Evolutionary conservation across 2,888 invertebrate species (phyloP).

Genomic region (Diaperis boleti): DNA sequence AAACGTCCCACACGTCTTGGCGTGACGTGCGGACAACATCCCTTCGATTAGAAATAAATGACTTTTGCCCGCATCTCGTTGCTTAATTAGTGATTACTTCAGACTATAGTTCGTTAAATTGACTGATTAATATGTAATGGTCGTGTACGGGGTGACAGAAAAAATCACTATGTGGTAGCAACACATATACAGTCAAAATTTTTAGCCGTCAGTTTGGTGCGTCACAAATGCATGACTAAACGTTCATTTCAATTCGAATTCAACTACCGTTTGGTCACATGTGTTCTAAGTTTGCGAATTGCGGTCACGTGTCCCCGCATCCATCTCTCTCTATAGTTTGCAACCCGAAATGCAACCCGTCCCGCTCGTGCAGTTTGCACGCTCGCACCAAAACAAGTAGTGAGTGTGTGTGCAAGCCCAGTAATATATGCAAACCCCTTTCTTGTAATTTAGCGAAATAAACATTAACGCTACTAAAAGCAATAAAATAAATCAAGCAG

Average conservation of each 20-base stretch:
- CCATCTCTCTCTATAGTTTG: slow-evolving; percentile 2
- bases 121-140: slow-evolving; percentile 56
- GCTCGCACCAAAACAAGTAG: slow-evolving; percentile 16
- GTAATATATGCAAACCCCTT: slow-evolving; percentile 68
- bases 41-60: slow-evolving; percentile 58
- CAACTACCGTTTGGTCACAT: slow-evolving; percentile 23
- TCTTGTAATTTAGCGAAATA: slow-evolving; percentile 72
- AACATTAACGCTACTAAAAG: slow-evolving; percentile 71
- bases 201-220: no score
- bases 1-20: neutral
- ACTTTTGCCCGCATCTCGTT: slow-evolving; percentile 59
- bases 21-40: slow-evolving; percentile 12
- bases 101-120: slow-evolving; percentile 54
- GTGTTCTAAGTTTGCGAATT: slow-evolving; percentile 7
- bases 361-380: neutral
- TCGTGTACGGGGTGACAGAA: neutral
- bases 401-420: slow-evolving; percentile 41
- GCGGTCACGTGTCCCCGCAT: neutral
- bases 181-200: no score
- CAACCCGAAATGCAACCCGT: neutral
- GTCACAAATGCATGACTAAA: no score
- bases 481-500: slow-evolving; percentile 71
- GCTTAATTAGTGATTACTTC: slow-evolving; percentile 58
- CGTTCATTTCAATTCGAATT: slow-evolving; percentile 23
- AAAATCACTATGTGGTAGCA: no score